phyloP scores from a whole-genome alignment of 2,888 invertebrate genomes.

The Eupithecia abbreviata region DNA sequence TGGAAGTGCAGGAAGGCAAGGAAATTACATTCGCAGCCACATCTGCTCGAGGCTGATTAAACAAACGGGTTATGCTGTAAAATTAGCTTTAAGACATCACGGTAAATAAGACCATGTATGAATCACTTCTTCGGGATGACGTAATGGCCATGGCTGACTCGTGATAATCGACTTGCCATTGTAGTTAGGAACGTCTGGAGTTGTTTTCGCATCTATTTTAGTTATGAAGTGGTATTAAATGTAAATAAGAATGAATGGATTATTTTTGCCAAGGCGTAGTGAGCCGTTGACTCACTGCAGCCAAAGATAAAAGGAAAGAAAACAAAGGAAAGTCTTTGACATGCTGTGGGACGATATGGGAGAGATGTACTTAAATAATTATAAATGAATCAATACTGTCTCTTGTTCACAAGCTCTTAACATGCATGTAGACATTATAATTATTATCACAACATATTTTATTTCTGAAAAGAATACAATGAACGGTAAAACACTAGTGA shows the following conservation, averaged over 20 bases:
- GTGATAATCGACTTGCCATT: conserved; percentile 35
- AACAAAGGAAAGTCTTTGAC: neutral
- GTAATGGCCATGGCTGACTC: conserved; percentile 40
- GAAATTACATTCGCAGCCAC: conserved; percentile 19
- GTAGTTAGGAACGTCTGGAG: conserved; percentile 20
- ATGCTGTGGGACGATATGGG: neutral
- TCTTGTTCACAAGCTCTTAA: neutral
- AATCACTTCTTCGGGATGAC: conserved; percentile 36
- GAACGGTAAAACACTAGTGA: neutral
- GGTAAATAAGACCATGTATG: conserved; percentile 38
- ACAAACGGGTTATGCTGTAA: conserved; percentile 34
- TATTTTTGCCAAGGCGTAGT: neutral
- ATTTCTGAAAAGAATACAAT: neutral
- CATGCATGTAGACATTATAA: too few relatives aligned
- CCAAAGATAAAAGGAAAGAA: neutral
- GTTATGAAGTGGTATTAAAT: conserved; percentile 5
- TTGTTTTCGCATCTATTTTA: conserved; percentile 5
- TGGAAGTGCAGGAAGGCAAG: neutral
- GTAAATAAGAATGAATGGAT: neutral
- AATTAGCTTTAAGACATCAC: conserved; percentile 33
- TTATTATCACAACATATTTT: neutral
- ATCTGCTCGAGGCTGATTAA: conserved; percentile 29
- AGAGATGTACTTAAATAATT: neutral
- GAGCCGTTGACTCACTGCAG: neutral
- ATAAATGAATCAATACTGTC: neutral